These are phyloP conservation scores for Hemibagrus guttatus DNA, from an alignment of 2,797 vertebrate genomes.

Conservation along the genomic window DNA sequence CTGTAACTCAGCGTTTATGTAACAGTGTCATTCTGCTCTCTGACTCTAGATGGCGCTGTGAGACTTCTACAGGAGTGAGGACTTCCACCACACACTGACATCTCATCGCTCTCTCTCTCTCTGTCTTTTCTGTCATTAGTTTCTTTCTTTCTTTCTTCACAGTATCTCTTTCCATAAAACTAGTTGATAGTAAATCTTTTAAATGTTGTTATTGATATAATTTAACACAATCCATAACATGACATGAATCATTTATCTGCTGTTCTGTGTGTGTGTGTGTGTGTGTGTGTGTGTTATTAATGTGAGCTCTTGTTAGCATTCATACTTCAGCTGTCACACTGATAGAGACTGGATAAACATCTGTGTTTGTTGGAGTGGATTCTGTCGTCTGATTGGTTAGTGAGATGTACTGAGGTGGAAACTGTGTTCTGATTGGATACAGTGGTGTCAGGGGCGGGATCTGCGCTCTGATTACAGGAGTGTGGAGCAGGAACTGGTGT, in stretches of 20 bases:
- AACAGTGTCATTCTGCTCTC: background rate
- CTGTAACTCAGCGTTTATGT: too few relatives aligned
- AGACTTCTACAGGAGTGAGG: conserved; percentile 55
- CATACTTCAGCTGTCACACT: too few relatives aligned
- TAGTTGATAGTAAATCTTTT: background rate
- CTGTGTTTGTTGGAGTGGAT: too few relatives aligned
- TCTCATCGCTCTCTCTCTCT: background rate
- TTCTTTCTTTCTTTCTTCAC: conserved; percentile 5
- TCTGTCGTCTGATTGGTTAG: too few relatives aligned
- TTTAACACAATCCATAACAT: background rate
- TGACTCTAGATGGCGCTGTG: conserved; percentile 73
- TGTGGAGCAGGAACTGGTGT: too few relatives aligned
- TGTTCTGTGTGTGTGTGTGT: background rate
- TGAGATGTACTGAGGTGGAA: too few relatives aligned
- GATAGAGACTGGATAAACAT: too few relatives aligned
- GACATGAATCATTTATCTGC: background rate
- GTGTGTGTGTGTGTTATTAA: background rate
- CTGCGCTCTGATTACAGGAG: too few relatives aligned
- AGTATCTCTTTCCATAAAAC: background rate
- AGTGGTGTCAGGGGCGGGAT: too few relatives aligned
- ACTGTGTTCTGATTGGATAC: too few relatives aligned
- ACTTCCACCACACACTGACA: background rate
- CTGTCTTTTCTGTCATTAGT: background rate
- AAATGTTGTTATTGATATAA: background rate
- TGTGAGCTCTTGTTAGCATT: too few relatives aligned